Conservation (phyloP, 2,888 invertebrate species). For the Aphrophora alni region DNA sequence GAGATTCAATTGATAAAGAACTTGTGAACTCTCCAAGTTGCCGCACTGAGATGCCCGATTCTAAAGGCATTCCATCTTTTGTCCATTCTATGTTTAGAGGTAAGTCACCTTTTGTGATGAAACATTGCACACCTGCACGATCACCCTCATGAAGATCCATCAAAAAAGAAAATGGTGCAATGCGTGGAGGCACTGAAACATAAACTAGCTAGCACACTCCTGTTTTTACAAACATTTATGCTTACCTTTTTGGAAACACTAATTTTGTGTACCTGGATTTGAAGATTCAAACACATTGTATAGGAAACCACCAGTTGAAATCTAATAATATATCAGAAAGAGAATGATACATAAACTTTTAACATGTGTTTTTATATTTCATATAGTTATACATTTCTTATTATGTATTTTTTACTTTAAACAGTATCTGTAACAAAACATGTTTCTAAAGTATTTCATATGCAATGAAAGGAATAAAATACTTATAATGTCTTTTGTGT, state of each 20-base stretch:
- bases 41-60: constrained; percentile 49
- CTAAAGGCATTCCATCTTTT: constrained; percentile 54
- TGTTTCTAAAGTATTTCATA: too few relatives aligned
- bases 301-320: too few relatives aligned
- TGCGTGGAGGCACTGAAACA: constrained; percentile 62
- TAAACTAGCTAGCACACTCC: not conserved
- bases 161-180: constrained; percentile 62
- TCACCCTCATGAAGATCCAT: constrained; percentile 59
- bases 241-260: not conserved
- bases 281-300: too few relatives aligned
- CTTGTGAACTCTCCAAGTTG: constrained; percentile 52
- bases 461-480: too few relatives aligned
- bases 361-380: too few relatives aligned
- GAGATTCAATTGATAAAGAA: constrained; percentile 60
- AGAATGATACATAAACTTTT: too few relatives aligned
- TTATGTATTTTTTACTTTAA: too few relatives aligned
- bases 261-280: too few relatives aligned
- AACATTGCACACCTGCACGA: constrained; percentile 61
- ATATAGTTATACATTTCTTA: too few relatives aligned
- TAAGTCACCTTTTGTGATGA: constrained; percentile 62
- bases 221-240: not conserved
- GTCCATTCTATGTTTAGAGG: constrained; percentile 64
- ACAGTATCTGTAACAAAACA: too few relatives aligned
- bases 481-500: too few relatives aligned
- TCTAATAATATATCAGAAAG: too few relatives aligned